Evolutionary conservation across 2,113 vertebrate genomes (phyloP), one percentile per base, ranked within the genome.

Genomic region (Dendrocopos noguchii): DNA sequence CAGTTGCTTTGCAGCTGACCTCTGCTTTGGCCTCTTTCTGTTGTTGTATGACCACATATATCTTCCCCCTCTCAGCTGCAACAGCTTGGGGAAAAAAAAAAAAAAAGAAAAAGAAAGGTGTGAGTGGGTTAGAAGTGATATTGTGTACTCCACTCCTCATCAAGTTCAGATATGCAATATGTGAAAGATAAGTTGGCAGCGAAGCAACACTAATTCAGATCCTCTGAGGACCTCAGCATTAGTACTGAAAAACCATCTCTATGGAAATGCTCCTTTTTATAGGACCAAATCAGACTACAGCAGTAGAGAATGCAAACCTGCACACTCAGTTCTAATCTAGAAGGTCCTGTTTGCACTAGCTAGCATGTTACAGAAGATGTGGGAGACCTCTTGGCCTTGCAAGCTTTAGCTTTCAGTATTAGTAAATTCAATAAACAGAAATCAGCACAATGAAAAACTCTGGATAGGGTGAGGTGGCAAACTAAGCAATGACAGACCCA

Each of bases 21-120:
- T 92, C 47, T 92, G 33, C 36, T 80, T 39, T 92, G 84, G 79
- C 47, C 53, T 84, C 73, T 31, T 74, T 80, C 47, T 91, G n/a
- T 22, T 81, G 61, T 42, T 89, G 25, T 42, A 59, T 53, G 89
- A 71, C 56, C 74, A 31, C 14, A 53, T 65, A 36, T 31, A 87
- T 92, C 82, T 91, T 92, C 93, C 91, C 53, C 76, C 36, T 85
- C 63, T 63, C 64, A 80, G 50, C 76, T 82, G 52, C 42, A 92
- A 74, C 25, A 74, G 66, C 87, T 82, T 57, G 66, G 27, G 15
- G 14, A 12, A 47, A 84, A 87, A 60, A 56, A 17, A 17, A 47
- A 81, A 91, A 64, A n/a, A 75, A 91, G 47, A 76, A 91, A 53
- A 82, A 7, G 12, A 80, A 61, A 86, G 29, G 36, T 44, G 83